Evolutionary conservation across 1,140 invertebrate species (phyloP).

Genomic region (Melitaea cinxia): DNA sequence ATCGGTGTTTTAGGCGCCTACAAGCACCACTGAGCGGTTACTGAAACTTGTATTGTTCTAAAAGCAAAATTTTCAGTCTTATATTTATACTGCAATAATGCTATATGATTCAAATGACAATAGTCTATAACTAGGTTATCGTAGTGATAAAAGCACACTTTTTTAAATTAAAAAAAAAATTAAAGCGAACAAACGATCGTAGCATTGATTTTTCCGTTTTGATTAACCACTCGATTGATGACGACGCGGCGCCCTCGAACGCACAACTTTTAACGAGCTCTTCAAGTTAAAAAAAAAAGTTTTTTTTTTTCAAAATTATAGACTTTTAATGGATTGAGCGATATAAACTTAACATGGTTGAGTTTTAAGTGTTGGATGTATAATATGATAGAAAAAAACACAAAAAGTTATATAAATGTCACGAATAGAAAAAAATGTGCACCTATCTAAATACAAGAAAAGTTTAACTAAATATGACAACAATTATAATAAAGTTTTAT

Average conservation of each 20-base stretch:
- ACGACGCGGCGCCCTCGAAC: constrained; percentile 29
- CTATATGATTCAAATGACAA: background rate
- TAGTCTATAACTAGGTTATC: background rate
- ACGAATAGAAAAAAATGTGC: too few species aligned
- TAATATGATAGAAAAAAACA: background rate
- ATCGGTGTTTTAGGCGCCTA: too few species aligned
- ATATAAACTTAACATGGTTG: constrained; percentile 26
- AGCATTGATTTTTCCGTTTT: constrained; percentile 21
- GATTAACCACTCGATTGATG: constrained; percentile 31
- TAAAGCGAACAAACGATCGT: constrained; percentile 8
- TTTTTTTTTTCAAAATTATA: constrained; percentile 28
- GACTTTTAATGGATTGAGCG: constrained; percentile 33
- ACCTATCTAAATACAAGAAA: too few species aligned
- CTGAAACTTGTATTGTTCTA: too few species aligned
- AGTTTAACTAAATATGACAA: too few species aligned
- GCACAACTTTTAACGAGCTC: constrained; percentile 40
- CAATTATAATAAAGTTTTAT: too few species aligned
- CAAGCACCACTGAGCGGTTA: too few species aligned
- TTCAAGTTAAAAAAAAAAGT: constrained; percentile 31
- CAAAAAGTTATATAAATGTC: too few species aligned
- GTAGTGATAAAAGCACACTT: background rate
- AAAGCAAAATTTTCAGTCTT: too few species aligned
- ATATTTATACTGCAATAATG: too few species aligned
- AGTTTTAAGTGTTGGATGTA: background rate
- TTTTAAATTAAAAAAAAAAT: background rate